phyloP scores from a whole-genome alignment of 1,140 invertebrate species.

The Chironomus striatipennis region DNA sequence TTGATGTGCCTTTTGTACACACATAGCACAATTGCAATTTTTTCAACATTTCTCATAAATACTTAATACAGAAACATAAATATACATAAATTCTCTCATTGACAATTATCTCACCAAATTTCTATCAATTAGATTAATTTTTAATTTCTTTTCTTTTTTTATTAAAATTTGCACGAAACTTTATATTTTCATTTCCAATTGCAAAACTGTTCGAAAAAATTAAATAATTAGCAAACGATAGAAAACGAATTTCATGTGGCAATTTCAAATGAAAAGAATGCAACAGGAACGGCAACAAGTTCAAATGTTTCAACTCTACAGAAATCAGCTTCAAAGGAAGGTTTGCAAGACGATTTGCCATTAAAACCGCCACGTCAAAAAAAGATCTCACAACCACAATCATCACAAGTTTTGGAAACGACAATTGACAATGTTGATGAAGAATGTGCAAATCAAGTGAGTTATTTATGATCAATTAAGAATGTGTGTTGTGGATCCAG shows the following conservation, averaged over 20 bases:
- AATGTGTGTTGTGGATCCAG: not conserved
- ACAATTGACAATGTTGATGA: not conserved
- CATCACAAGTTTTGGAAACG: not conserved
- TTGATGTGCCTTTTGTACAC: too few relatives aligned
- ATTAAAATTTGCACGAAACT: not conserved
- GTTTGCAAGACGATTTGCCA: not conserved
- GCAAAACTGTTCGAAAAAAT: not conserved
- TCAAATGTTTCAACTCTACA: not conserved
- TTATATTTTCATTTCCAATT: not conserved
- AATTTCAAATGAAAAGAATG: not conserved
- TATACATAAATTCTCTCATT: not conserved
- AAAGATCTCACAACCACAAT: not conserved
- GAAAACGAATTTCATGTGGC: slow-evolving; percentile 21
- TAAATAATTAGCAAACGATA: slow-evolving; percentile 10
- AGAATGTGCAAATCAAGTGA: not conserved
- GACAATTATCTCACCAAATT: not conserved
- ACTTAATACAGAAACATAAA: too few relatives aligned
- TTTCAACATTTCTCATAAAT: too few relatives aligned
- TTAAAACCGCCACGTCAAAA: not conserved
- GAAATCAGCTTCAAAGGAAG: not conserved
- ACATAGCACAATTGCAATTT: too few relatives aligned
- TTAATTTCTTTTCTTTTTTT: not conserved
- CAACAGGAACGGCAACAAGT: not conserved
- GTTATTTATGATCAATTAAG: not conserved
- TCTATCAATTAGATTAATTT: not conserved